phyloP scores from a whole-genome alignment of 64 coral and sea anemone species.

The Platygyra sinensis region DNA sequence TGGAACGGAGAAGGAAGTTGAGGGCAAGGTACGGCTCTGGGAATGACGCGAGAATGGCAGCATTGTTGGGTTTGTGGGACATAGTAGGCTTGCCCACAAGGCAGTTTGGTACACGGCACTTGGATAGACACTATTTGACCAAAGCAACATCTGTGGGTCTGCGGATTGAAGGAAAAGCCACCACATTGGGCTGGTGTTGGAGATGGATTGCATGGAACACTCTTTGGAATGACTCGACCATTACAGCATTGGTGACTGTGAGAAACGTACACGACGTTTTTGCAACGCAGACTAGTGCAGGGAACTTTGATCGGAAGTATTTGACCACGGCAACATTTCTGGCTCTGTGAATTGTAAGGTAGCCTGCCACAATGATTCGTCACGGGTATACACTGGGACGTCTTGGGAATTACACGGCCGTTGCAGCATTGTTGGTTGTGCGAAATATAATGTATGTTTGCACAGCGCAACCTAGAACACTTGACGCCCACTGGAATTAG shows the following conservation, averaged over 20 bases:
- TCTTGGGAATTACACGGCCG: not conserved
- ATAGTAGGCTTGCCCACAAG: slow-evolving; percentile 13
- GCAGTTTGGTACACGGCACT: not conserved
- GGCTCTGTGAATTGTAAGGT: not conserved
- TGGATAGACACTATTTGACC: not conserved
- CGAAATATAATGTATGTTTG: not conserved
- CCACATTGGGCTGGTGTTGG: not conserved
- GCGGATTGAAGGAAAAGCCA: not conserved
- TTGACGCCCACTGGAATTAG: not conserved
- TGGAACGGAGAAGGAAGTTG: not conserved
- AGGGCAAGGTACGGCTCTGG: not conserved
- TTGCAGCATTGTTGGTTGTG: not conserved
- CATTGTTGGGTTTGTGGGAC: slow-evolving; percentile 30
- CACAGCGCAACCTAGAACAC: not conserved
- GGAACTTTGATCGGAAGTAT: not conserved
- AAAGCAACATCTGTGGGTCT: slow-evolving; percentile 28
- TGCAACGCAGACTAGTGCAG: not conserved
- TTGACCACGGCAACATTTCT: slow-evolving; percentile 21
- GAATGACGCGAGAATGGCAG: not conserved
- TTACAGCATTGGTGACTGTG: slow-evolving; percentile 9
- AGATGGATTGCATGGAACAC: not conserved
- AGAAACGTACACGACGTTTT: not conserved
- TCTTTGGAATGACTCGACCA: not conserved
- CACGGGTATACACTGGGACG: not conserved
- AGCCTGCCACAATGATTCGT: not conserved